Percentiles rank a stretch among this genome's conserved stretches.
These are phyloP conservation scores for Paraplagusia blochii DNA, from an alignment of 2,113 vertebrate genomes.

Conservation along the genomic window DNA sequence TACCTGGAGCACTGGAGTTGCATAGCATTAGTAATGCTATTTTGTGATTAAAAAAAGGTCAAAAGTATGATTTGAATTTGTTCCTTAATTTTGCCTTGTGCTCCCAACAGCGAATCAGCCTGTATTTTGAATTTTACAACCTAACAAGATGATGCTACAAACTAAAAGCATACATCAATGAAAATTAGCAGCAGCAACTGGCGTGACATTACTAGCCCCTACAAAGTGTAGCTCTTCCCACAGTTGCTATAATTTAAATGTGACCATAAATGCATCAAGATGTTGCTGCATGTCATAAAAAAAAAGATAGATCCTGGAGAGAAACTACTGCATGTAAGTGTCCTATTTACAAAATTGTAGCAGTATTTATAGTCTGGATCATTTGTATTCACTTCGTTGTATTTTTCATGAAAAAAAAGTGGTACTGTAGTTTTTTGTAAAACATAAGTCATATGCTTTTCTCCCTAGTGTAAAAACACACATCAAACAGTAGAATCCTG, in stretches of 20 bases:
- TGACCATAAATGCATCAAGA: background rate
- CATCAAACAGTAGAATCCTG: constrained; percentile 42
- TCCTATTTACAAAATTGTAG: constrained; percentile 10
- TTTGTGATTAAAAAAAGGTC: too few relatives aligned
- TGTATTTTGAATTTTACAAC: too few relatives aligned
- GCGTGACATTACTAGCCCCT: too few relatives aligned
- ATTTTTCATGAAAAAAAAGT: constrained; percentile 10
- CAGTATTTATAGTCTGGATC: constrained; percentile 16
- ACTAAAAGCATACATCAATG: too few relatives aligned
- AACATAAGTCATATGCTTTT: constrained; percentile 57
- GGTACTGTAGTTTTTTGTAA: constrained; percentile 41
- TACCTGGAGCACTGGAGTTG: too few relatives aligned
- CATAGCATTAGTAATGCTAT: too few relatives aligned
- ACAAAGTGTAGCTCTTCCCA: too few relatives aligned
- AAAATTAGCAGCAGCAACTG: too few relatives aligned
- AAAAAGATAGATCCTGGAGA: background rate
- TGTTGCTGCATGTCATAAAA: constrained; percentile 13
- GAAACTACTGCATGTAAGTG: background rate
- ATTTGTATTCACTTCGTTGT: constrained; percentile 32
- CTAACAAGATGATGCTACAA: too few relatives aligned
- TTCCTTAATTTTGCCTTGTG: too few relatives aligned
- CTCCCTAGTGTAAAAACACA: constrained; percentile 42
- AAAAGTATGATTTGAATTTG: too few relatives aligned
- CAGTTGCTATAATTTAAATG: background rate
- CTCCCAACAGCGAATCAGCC: too few relatives aligned